A percentile compares a stretch with the other conserved stretches of the same genome.
These are phyloP conservation scores for Jordanella pulchra DNA, from an alignment of 2,797 vertebrate species.

Conservation along the genomic window DNA sequence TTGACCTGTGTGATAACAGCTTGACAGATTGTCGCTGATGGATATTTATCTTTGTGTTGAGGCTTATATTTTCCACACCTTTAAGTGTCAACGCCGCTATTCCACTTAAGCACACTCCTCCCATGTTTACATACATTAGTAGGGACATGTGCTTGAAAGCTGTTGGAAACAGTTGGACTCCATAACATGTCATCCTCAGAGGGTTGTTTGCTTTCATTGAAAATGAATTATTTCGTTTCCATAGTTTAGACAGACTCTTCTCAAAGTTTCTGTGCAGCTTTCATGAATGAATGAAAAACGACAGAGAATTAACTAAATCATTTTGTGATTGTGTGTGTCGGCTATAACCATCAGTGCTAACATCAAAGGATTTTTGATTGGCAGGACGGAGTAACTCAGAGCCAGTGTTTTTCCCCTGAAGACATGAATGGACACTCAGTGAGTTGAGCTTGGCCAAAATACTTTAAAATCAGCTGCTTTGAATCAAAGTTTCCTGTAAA, in stretches of 20 bases:
- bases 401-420: constrained; percentile 65
- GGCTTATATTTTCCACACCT: constrained; percentile 27
- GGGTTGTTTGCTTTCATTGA: constrained; percentile 7
- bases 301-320: too few species aligned
- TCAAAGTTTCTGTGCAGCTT: not conserved
- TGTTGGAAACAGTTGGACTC: constrained; percentile 27
- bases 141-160: constrained; percentile 14
- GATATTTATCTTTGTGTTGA: constrained; percentile 5
- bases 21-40: constrained; percentile 10
- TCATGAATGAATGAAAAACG: not conserved
- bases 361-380: constrained; percentile 67
- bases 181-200: constrained; percentile 2
- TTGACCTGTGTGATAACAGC: not conserved
- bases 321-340: not conserved
- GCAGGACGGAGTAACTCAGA: constrained; percentile 68
- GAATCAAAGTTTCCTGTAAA: constrained; percentile 22
- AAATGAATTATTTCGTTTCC: not conserved
- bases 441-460: constrained; percentile 63
- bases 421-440: constrained; percentile 78
- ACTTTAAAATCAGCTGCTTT: constrained; percentile 31
- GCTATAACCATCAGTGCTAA: constrained; percentile 37
- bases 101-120: constrained; percentile 17
- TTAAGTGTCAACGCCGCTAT: constrained; percentile 1
- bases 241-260: not conserved
- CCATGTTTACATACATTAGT: constrained; percentile 6